Conservation (phyloP, 2,113 vertebrate species). For the Toxostoma redivivum region DNA sequence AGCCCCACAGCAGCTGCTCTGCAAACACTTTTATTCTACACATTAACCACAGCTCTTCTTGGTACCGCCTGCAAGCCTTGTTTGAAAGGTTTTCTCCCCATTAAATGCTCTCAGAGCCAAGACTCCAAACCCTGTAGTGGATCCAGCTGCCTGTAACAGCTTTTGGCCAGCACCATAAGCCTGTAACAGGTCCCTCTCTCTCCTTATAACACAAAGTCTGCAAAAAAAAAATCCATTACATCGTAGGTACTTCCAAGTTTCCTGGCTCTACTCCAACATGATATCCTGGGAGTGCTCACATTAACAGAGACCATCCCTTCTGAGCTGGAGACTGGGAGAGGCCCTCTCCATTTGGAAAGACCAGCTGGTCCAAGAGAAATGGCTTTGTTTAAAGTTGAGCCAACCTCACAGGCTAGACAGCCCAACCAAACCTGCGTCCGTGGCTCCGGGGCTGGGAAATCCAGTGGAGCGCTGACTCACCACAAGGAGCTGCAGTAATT, state of each 20-base stretch:
- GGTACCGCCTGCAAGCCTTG: neutral
- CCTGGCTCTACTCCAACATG: neutral
- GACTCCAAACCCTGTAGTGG: neutral
- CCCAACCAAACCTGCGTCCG: neutral
- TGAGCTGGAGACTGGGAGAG: conserved; percentile 1
- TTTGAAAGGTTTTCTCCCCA: neutral
- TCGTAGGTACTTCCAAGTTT: neutral
- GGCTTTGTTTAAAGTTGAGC: conserved; percentile 35
- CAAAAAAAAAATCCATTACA: neutral
- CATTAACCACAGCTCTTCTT: neutral
- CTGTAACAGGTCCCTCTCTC: neutral
- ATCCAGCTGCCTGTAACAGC: neutral
- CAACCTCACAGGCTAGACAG: conserved; percentile 46
- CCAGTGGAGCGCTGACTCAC: conserved; percentile 4
- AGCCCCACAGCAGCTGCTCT: neutral
- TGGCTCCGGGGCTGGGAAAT: conserved; percentile 57
- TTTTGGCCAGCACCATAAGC: neutral
- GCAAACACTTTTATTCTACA: neutral
- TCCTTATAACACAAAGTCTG: neutral
- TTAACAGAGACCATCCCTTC: conserved; percentile 7
- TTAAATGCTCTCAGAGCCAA: neutral
- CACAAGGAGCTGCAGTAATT: conserved; percentile 2
- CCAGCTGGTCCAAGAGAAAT: conserved; percentile 27
- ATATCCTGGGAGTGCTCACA: neutral
- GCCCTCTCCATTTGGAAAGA: neutral